phyloP scores from a whole-genome alignment of 1,140 invertebrate species.

The Lasioglossum albipes region DNA sequence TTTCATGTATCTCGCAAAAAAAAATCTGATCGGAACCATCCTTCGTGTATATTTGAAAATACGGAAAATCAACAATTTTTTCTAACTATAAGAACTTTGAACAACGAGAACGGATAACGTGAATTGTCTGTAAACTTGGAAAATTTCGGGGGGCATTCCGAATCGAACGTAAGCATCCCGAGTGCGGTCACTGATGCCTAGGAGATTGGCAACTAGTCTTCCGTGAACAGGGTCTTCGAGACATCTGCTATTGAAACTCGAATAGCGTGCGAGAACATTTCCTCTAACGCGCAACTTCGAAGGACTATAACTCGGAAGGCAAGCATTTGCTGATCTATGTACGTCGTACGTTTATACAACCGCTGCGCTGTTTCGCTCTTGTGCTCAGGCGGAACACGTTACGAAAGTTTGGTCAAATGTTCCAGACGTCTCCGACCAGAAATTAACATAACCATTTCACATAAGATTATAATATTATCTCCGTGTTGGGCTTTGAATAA shows the following conservation, averaged over 20 bases:
- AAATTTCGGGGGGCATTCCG: background rate
- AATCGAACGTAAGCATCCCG: background rate
- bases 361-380: conserved; percentile 1
- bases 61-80: no score
- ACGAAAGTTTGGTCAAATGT: background rate
- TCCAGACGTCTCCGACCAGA: background rate
- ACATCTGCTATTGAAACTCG: conserved; percentile 21
- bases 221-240: conserved; percentile 8
- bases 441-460: conserved; percentile 2
- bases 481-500: background rate
- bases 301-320: background rate
- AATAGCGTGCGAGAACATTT: conserved; percentile 25
- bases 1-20: no score
- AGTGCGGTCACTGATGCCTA: background rate
- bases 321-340: conserved; percentile 5
- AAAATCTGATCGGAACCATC: no score
- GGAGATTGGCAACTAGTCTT: conserved; percentile 6
- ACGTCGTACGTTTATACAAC: conserved; percentile 7
- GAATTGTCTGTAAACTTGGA: background rate
- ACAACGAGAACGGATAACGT: background rate
- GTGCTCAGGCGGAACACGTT: background rate
- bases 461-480: conserved; percentile 1
- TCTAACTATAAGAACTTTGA: background rate
- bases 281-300: background rate
- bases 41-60: no score